Evolutionary conservation across 1,140 invertebrate genomes (phyloP).

Genomic region (Drosophila quadrilineata): DNA sequence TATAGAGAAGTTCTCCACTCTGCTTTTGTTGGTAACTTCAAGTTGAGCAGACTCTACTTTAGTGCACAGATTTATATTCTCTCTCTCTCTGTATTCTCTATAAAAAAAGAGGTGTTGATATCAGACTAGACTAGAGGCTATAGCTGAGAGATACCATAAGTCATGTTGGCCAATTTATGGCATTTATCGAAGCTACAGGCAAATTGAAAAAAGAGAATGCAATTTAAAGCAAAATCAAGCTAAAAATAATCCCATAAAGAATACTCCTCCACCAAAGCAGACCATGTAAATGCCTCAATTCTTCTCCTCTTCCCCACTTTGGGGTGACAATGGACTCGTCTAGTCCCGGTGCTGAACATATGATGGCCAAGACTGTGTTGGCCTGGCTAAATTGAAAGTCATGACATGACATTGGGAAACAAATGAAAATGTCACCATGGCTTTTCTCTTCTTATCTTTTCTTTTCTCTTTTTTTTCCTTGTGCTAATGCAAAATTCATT

Average conservation of each 20-base stretch:
- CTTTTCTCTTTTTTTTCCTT: background rate
- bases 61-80: background rate
- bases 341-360: background rate
- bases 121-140: constrained; percentile 1
- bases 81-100: background rate
- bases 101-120: constrained; percentile 57
- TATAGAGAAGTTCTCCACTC: background rate
- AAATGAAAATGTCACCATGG: constrained; percentile 6
- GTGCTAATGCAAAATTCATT: constrained; percentile 43
- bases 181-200: constrained; percentile 37
- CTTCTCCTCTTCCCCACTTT: no score
- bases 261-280: no score
- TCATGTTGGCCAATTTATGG: constrained; percentile 52
- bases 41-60: background rate
- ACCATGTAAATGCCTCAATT: no score
- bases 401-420: constrained; percentile 3
- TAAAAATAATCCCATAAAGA: no score
- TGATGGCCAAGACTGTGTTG: background rate
- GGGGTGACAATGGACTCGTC: background rate
- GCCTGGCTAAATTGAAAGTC: constrained; percentile 32
- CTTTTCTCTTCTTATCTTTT: constrained; percentile 9
- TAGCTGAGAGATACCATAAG: constrained; percentile 40
- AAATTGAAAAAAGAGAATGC: background rate
- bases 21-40: background rate
- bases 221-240: background rate